Conservation (phyloP, 2,888 invertebrate genomes). For the Cosmorhoe ocellata region DNA sequence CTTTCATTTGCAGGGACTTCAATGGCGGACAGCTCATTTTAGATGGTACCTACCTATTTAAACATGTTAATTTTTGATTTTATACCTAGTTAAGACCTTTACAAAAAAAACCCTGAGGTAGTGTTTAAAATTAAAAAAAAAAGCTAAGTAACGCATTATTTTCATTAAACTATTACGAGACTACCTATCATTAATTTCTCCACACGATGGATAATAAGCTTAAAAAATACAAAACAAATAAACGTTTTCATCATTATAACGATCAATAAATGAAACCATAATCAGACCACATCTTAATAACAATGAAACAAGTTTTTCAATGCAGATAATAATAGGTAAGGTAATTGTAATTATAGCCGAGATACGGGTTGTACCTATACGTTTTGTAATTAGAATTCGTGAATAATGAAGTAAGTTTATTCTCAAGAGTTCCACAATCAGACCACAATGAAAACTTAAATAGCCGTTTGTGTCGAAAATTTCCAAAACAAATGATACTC, state of each 20-base stretch:
- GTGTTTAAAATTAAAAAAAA: no score
- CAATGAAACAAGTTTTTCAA: slow-evolving; percentile 56
- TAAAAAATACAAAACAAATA: slow-evolving; percentile 24
- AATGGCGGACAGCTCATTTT: no score
- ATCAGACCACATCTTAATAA: slow-evolving; percentile 52
- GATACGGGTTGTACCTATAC: slow-evolving; percentile 55
- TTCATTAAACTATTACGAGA: no score
- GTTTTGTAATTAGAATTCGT: slow-evolving; percentile 61
- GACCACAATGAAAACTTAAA: slow-evolving; percentile 58
- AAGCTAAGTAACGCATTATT: no score
- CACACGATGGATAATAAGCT: slow-evolving; percentile 14
- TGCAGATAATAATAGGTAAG: slow-evolving; percentile 59
- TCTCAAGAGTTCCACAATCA: slow-evolving; percentile 54
- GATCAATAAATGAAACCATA: slow-evolving; percentile 53
- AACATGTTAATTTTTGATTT: no score
- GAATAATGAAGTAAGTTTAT: slow-evolving; percentile 59
- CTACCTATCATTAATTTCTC: no score
- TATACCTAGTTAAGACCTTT: no score
- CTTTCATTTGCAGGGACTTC: no score
- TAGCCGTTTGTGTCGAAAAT: slow-evolving; percentile 54
- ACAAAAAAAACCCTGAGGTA: no score
- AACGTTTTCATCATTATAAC: slow-evolving; percentile 42
- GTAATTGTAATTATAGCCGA: slow-evolving; percentile 58
- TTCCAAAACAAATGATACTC: slow-evolving; percentile 54
- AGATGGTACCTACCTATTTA: no score